A percentile compares a stretch with the other conserved stretches of the same genome.
Evolutionary conservation across 35 echinoderm and acorn worm genomes (phyloP).

Genomic region (Diadema setosum): DNA sequence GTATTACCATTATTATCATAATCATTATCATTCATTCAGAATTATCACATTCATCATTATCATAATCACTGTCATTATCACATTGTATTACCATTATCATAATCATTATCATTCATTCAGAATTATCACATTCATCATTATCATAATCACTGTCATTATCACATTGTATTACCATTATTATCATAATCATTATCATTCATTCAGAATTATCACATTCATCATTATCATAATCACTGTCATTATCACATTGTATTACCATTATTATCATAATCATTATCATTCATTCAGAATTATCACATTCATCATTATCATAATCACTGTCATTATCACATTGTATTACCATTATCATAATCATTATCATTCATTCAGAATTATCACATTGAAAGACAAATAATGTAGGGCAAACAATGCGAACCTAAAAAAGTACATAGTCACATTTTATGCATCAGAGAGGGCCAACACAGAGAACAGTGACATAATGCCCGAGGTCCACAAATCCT

Average conservation of each 20-base stretch:
- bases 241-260: background rate
- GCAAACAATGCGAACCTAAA: too few species aligned
- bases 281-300: background rate
- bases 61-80: background rate
- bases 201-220: background rate
- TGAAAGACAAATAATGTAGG: too few species aligned
- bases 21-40: background rate
- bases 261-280: background rate
- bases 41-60: background rate
- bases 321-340: too few species aligned
- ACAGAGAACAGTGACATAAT: too few species aligned
- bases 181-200: background rate
- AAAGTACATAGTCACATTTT: too few species aligned
- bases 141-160: background rate
- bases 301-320: background rate
- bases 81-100: background rate
- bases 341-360: too few species aligned
- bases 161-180: background rate
- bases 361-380: too few species aligned
- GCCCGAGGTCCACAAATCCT: too few species aligned
- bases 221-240: background rate
- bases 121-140: background rate
- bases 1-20: background rate
- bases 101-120: background rate
- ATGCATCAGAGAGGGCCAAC: too few species aligned